These are phyloP conservation scores for Poecilia picta DNA, from an alignment of 2,797 vertebrate species.

Conservation along the genomic window DNA sequence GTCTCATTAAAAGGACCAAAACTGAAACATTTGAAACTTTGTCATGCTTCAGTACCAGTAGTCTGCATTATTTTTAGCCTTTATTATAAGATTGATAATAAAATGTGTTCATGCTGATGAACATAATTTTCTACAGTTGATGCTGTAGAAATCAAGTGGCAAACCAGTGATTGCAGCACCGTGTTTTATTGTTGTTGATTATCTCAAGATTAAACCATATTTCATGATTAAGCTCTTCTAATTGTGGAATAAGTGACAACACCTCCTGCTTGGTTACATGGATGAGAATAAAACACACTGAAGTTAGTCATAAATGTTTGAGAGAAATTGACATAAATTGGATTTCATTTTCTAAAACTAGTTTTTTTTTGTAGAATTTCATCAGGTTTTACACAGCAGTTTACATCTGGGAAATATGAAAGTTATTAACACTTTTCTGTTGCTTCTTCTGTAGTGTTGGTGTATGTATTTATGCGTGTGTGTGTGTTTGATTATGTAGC, in stretches of 20 bases:
- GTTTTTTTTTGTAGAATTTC: neutral
- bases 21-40: neutral
- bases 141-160: neutral
- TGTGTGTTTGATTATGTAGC: conserved; percentile 2
- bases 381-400: conserved; percentile 22
- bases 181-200: neutral
- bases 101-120: neutral
- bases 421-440: conserved; percentile 13
- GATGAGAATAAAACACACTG: conserved; percentile 7
- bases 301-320: conserved; percentile 23
- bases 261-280: neutral
- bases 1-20: neutral
- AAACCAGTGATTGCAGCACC: neutral
- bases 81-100: neutral
- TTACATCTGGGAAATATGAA: conserved; percentile 21
- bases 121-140: too few species aligned
- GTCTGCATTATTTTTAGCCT: neutral
- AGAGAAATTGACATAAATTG: conserved; percentile 10
- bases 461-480: neutral
- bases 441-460: conserved; percentile 12
- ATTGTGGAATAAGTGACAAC: neutral
- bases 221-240: neutral
- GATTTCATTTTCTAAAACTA: conserved; percentile 22
- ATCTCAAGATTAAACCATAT: conserved; percentile 1
- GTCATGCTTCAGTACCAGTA: neutral